Evolutionary conservation across 2,797 vertebrate genomes (phyloP).

Genomic region (Enteromius paludinosus): DNA sequence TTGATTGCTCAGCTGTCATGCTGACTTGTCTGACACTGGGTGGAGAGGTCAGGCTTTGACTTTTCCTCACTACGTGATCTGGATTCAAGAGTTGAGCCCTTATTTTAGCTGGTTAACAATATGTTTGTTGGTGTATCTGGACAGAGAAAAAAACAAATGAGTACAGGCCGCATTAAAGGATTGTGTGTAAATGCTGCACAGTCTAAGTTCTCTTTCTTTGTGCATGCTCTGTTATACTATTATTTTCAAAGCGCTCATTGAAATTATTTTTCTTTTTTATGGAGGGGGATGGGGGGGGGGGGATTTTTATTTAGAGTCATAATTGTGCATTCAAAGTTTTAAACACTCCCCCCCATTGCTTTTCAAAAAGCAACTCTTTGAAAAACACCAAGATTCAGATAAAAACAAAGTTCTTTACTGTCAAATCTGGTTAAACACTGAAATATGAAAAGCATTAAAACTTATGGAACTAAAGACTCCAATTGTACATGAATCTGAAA

Average conservation of each 20-base stretch:
- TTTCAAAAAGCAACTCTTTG: not conserved
- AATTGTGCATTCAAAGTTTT: not conserved
- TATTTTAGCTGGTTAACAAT: conserved; percentile 17
- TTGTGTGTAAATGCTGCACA: not conserved
- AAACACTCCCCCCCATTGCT: not conserved
- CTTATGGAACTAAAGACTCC: not conserved
- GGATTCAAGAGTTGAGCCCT: conserved; percentile 30
- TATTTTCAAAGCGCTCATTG: not conserved
- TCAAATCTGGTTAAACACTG: not conserved
- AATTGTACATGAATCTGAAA: not conserved
- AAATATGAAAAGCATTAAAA: not conserved
- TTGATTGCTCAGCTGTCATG: conserved; percentile 60
- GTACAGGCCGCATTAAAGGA: not conserved
- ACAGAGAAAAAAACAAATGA: not conserved
- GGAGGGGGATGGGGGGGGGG: too few relatives aligned
- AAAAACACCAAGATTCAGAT: not conserved
- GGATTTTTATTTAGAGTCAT: not conserved
- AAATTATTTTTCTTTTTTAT: not conserved
- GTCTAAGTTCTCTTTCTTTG: not conserved
- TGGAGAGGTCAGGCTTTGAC: conserved; percentile 49
- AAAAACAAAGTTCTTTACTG: not conserved
- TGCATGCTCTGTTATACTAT: not conserved
- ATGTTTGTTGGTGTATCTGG: not conserved
- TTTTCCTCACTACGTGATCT: conserved; percentile 50
- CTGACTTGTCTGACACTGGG: conserved; percentile 52